Evolutionary conservation across 2,797 vertebrate species (phyloP), one percentile per base, ranked within the genome.

Genomic region (Pseudomugil tenellus): DNA sequence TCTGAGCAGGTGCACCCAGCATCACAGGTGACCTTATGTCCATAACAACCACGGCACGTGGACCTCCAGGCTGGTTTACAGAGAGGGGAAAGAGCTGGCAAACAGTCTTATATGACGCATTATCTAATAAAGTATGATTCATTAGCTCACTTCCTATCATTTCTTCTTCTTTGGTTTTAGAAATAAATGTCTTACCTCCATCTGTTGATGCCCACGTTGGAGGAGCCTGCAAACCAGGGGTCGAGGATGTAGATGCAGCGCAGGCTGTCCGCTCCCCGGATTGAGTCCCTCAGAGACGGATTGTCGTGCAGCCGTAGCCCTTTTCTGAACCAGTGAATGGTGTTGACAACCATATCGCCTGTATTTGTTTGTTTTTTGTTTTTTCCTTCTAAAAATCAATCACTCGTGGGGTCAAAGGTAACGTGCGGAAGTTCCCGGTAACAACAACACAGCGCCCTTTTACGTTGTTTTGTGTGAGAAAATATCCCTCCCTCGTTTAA

Each of bases 241-340:
- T 98, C 97, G 62, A 98, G 92, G 83, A 98, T 97, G 89, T 97
- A 98, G 69, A 98, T 95, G 89, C 96, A 97, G 55, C 96, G 94
- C 58, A 97, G 85, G 5, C 90, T 94, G 88, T 96, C 95, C 2
- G 95, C 94, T 31, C 94, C 95, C 65, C 90, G 91, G 84, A 97
- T 94, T 26, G 96, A 96, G 64, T 96, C 96, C 84, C 91, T 92
- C 64, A 98, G 90, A 52, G 96, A 93, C 59, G 96, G 96, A 91
- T 97, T 98, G 90, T 98, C 96, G 86, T 98, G 97, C 72, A 98
- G 95, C 80, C 96, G 88, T 66, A 98, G 94, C 66, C 97, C 97
- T 92, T 98, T 98, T 87, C 96, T 94, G 91, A 98, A 98, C 97
- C 97, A 98, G 84, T 98, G 96, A 79, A 98, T 93, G 35, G 96